Conservation (phyloP, 2,888 invertebrate genomes). For the Operophtera brumata region DNA sequence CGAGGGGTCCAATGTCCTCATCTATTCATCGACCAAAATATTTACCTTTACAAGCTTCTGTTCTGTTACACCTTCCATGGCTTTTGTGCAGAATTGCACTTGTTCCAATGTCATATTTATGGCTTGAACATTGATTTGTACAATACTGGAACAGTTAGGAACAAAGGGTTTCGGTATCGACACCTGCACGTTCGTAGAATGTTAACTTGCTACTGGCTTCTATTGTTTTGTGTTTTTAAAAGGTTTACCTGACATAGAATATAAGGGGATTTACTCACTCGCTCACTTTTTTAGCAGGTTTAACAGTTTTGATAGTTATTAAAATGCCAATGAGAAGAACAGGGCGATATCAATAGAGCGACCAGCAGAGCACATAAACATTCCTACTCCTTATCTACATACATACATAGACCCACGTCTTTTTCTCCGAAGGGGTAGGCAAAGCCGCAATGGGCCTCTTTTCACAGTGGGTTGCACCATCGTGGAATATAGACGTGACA, state of each 20-base stretch:
- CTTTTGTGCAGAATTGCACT: conserved; percentile 30
- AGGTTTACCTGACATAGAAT: not conserved
- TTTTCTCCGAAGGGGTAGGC: no score
- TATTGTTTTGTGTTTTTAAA: not conserved
- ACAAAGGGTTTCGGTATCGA: conserved; percentile 21
- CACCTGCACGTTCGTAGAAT: conserved; percentile 25
- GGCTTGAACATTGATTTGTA: conserved; percentile 30
- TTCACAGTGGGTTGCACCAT: no score
- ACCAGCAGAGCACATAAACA: no score
- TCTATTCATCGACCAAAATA: conserved; percentile 65
- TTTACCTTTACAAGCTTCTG: conserved; percentile 55
- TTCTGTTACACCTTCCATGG: conserved; percentile 21
- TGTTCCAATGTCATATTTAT: conserved; percentile 40
- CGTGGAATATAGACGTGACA: no score
- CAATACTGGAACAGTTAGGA: conserved; percentile 25
- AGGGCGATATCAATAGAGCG: no score
- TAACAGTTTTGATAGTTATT: no score
- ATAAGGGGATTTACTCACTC: not conserved
- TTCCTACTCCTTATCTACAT: no score
- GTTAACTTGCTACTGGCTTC: conserved; percentile 18
- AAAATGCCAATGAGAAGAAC: no score
- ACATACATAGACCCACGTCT: no score
- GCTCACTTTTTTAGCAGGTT: no score
- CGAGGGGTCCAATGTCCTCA: conserved; percentile 30
- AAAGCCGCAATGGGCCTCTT: no score